Base-by-base conservation (phyloP, 2,797 vertebrate species). In the Lacerta bilineata region DNA sequence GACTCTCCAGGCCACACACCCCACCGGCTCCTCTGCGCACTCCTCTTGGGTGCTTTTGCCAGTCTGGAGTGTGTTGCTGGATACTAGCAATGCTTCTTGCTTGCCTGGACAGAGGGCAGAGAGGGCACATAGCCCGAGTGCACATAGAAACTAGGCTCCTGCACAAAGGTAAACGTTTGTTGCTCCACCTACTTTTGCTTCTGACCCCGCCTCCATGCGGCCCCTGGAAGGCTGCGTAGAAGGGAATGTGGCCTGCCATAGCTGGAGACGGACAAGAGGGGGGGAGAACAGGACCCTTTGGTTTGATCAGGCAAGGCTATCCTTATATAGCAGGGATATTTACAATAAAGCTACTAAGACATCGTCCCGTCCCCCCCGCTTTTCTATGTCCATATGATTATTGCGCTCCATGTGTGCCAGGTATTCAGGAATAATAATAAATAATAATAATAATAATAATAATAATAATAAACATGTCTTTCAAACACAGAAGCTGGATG, bases 321-420 rank as follows among this genome's bases (percentile, higher is more conserved):
- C 55, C 33, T 74, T 50, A 39, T 0, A 23, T n/a, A 85, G 83
- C 77, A 85, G 77, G n/a, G 55, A 46, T 64, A 64, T 39, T 27
- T 89, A 33, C 43, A 81, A 50, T 75, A 81, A 39, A 85, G 17
- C n/a, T 85, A 55, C 11, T 25, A 33, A 75, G 77, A 55, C 8
- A 0, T 25, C 39, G 39, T 76, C 55, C 18, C 13, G 7, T 13
- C 83, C 55, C 18, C 13, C 18, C n/a, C 83, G 59, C 66, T 79
- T 79, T 76, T 59, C 36, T 41, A 27, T 78, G 50, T 43, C 41
- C 5, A 11, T 75, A 55, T 13, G 6, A 7, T 80, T 80, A 80
- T n/a, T 75, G n/a, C 69, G 33, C 68, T 39, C n/a, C 79, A 15
- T 59, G 61, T 71, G 18, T 81, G 78, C 33, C 17, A 43, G 29